These are phyloP conservation scores for Dicrurus megarhynchus DNA, from an alignment of 2,113 vertebrate genomes.

Conservation along the genomic window DNA sequence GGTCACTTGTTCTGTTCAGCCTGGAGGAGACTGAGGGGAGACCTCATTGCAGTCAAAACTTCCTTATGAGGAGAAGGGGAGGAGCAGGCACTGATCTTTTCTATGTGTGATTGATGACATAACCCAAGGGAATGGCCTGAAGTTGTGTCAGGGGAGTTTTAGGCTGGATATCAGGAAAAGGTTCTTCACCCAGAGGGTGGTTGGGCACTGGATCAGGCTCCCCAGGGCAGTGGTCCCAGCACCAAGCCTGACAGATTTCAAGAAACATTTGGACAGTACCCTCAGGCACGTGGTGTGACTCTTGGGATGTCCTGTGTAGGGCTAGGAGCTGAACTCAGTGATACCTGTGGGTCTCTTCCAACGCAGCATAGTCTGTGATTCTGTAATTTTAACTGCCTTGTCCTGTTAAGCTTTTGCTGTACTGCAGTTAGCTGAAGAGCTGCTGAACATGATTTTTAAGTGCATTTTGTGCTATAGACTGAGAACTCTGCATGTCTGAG, in stretches of 20 bases:
- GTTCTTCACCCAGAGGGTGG: accelerated
- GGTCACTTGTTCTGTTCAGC: background rate
- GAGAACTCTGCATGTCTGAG: background rate
- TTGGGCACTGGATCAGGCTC: background rate
- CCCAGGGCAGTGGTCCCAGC: too few relatives aligned
- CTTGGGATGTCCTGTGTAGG: background rate
- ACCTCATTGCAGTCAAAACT: background rate
- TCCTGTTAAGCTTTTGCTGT: background rate
- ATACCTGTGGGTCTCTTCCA: background rate
- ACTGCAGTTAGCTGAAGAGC: background rate
- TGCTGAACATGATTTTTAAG: background rate
- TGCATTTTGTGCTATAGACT: background rate
- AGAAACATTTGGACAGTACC: background rate
- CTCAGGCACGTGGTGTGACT: background rate
- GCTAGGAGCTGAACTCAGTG: background rate
- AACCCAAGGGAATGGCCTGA: background rate
- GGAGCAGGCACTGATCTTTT: background rate
- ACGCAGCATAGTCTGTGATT: background rate
- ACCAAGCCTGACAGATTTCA: background rate
- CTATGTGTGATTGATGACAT: background rate
- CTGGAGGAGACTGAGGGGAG: background rate
- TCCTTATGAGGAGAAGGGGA: background rate
- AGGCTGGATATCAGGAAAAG: accelerated
- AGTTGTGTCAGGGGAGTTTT: background rate
- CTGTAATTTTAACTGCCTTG: background rate